Evolutionary conservation across 2,797 vertebrate genomes (phyloP).

Genomic region (Molossus molossus): DNA sequence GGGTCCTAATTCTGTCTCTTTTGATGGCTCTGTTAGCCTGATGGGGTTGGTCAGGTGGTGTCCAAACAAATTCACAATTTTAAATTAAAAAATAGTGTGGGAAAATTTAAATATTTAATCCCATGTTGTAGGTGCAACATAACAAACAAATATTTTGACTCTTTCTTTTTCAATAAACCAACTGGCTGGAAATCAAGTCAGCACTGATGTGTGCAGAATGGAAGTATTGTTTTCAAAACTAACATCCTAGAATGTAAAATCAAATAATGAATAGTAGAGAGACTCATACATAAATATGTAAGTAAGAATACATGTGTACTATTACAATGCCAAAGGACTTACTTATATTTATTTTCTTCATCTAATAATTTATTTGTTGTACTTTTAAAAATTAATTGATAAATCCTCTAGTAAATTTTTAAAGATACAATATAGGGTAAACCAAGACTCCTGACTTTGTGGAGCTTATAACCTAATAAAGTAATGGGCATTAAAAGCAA

Average conservation of each 20-base stretch:
- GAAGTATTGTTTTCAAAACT: conserved; percentile 18
- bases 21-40: conserved; percentile 65
- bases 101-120: background rate
- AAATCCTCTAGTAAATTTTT: background rate
- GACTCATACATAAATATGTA: background rate
- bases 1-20: conserved; percentile 22
- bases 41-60: background rate
- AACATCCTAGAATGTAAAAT: background rate
- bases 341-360: background rate
- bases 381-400: background rate
- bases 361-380: background rate
- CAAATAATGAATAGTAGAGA: background rate
- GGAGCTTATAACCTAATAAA: background rate
- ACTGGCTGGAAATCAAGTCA: conserved; percentile 24
- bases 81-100: background rate
- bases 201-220: background rate
- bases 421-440: background rate
- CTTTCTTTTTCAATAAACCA: background rate
- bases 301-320: background rate
- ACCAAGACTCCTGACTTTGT: background rate
- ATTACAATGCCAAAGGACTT: background rate
- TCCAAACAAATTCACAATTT: background rate
- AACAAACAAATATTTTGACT: background rate
- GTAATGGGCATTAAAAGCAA: background rate
- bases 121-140: background rate